These are phyloP conservation scores for Onychomys torridus DNA, from an alignment of 2,797 vertebrate species.

Conservation along the genomic window DNA sequence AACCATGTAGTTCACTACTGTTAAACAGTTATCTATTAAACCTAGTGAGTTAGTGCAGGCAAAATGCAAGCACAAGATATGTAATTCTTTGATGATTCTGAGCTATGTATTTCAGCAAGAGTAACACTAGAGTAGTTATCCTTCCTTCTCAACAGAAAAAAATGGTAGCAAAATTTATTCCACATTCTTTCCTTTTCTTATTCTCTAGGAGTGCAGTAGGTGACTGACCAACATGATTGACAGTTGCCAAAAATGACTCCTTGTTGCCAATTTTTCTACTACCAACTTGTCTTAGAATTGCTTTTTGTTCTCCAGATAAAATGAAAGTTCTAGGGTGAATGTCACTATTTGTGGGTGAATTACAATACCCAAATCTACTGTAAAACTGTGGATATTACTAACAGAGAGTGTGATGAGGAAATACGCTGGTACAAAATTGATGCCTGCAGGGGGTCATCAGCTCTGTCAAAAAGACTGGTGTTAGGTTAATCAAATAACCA, in stretches of 20 bases:
- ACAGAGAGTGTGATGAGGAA: not conserved
- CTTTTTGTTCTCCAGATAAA: slow-evolving; percentile 19
- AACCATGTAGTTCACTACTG: not conserved
- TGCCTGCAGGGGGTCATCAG: not conserved
- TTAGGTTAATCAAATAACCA: not conserved
- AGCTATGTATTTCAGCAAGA: not conserved
- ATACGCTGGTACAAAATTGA: not conserved
- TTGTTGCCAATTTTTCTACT: not conserved
- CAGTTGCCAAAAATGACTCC: not conserved
- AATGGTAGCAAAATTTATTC: slow-evolving; percentile 44
- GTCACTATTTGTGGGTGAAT: slow-evolving; percentile 8
- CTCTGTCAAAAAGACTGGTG: not conserved
- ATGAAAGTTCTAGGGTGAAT: slow-evolving; percentile 1
- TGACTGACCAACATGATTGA: not conserved
- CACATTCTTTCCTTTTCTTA: not conserved
- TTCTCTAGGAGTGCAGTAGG: not conserved
- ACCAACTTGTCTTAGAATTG: not conserved
- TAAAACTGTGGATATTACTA: not conserved
- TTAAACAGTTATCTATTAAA: not conserved
- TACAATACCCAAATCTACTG: not conserved
- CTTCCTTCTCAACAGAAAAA: slow-evolving; percentile 18
- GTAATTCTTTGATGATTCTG: not conserved
- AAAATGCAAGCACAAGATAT: not conserved
- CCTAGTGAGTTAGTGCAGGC: not conserved
- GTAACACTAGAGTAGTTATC: not conserved